Base-by-base conservation (phyloP, 35 echinoderm and acorn worm genomes). In the Lytechinus variegatus region DNA sequence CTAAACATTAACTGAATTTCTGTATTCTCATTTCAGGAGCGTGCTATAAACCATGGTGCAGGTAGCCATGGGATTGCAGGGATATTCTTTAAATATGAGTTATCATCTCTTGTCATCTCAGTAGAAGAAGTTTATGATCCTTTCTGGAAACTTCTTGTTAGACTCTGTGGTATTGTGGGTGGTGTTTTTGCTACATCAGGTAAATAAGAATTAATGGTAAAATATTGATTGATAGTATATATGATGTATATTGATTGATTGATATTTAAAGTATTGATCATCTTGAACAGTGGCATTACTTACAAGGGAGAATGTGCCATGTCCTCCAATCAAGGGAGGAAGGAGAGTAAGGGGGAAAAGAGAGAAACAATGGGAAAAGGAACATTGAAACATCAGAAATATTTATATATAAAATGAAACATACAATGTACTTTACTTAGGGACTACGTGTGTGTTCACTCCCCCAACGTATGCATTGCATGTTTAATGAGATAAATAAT, bases 131-230 rank as follows among this genome's bases (percentile, higher is more conserved):
- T 93, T 7, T 96, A 99, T 93, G 96, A 99, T 33, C 98, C 98
- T 16, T 96, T 95, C 71, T 99, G 95, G 95, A 96, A 99, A 79
- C 95, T 99, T 19, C 91, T 99, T 24, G 95, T 99, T 13, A 72
- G 97, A 87, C 95, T 99, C 3, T 99, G 98, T 91, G 98, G 98
- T 10, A 99, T 99, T 33, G 94, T 98, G 27, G 97, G 98, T 27
- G 98, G 98, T 21, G 95, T 99, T 9, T 99, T 99, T 97, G 96
- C 98, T 28, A 99, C 98, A 33, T 99, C 96, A 95, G 97, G 98
- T 99, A 60, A 87, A 95, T 56, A 91, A 55, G 27, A 56, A 44
- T 44, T 44, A 44, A 44, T 44, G 33, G 33, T 44, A 44, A 11
- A 53, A 52, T 21, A 10, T 24, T 27, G 19, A 28, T 21, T 88